These are phyloP conservation scores for Pelusios castaneus DNA, from an alignment of 2,113 vertebrate species.

Conservation along the genomic window DNA sequence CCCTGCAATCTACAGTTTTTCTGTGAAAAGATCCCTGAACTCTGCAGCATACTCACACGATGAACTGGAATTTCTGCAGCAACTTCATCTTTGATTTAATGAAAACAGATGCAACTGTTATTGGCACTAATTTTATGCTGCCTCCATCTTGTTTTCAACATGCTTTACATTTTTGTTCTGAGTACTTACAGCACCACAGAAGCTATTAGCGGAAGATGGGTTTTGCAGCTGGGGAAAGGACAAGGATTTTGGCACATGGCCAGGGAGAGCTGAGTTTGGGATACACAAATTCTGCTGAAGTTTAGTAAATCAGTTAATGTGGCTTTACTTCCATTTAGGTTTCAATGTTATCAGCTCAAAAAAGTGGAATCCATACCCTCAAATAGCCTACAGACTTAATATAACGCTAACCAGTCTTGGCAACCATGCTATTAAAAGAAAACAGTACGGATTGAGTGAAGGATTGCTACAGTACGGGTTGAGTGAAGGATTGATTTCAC, in stretches of 20 bases:
- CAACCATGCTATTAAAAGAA: background rate
- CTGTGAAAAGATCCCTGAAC: background rate
- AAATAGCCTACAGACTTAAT: background rate
- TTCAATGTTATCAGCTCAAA: background rate
- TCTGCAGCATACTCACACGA: background rate
- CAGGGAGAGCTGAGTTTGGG: background rate
- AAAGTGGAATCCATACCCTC: background rate
- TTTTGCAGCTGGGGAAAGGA: background rate
- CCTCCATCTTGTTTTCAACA: background rate
- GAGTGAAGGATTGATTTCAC: background rate
- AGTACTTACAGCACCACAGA: background rate
- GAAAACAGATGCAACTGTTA: background rate
- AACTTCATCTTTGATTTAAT: background rate
- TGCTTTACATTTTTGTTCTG: background rate
- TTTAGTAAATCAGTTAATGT: background rate
- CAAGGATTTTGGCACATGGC: background rate
- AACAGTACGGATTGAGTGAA: no score
- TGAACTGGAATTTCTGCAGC: background rate
- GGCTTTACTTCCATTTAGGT: background rate
- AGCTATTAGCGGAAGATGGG: background rate
- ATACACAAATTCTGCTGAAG: background rate
- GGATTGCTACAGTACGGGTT: no score
- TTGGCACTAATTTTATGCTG: background rate
- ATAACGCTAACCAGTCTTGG: no score
- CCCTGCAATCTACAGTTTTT: background rate